Conservation (phyloP, 2,113 vertebrate genomes). For the Cairina moschata region DNA sequence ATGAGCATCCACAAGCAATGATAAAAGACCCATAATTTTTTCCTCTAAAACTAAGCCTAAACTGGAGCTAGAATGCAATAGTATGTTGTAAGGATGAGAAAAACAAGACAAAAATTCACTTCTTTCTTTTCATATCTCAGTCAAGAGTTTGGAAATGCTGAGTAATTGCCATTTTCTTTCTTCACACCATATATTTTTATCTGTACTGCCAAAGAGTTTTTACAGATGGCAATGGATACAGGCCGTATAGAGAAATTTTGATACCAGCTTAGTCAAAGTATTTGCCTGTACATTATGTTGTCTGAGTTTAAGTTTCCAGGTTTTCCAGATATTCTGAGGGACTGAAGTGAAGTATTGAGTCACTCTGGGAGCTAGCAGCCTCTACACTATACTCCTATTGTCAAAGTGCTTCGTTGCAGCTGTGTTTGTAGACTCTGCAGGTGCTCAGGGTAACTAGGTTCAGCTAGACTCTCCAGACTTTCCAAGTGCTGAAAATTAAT, state of each 20-base stretch:
- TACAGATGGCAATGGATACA: neutral
- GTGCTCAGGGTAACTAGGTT: neutral
- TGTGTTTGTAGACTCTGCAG: neutral
- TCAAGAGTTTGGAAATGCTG: neutral
- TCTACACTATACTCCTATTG: neutral
- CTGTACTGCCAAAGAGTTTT: neutral
- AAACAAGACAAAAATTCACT: neutral
- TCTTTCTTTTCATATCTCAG: neutral
- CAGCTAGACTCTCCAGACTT: neutral
- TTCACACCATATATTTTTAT: neutral
- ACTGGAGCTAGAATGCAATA: neutral
- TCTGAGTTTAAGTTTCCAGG: neutral
- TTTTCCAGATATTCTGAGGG: neutral
- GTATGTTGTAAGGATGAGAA: neutral
- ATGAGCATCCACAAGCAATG: neutral
- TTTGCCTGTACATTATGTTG: neutral
- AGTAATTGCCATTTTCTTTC: neutral
- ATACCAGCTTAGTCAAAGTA: neutral
- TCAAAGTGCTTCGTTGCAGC: neutral
- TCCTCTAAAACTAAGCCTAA: neutral
- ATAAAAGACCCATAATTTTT: neutral
- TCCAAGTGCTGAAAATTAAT: neutral
- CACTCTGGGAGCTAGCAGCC: fast-evolving
- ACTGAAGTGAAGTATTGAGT: neutral
- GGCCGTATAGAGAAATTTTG: neutral